Evolutionary conservation across 1,140 invertebrate genomes (phyloP).

Genomic region (Drosophila mayri): DNA sequence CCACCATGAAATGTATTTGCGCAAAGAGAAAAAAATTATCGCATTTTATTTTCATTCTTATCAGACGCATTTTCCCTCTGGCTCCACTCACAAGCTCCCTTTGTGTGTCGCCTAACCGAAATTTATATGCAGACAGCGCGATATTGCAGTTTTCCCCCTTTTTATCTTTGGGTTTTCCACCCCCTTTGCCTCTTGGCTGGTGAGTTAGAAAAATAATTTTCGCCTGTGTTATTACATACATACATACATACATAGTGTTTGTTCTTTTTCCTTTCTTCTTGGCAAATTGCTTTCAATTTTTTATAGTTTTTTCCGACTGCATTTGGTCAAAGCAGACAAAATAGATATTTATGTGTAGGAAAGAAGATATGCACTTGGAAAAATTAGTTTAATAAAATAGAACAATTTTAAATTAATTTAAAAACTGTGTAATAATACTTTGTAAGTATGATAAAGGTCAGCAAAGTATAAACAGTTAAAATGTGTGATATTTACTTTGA

Average conservation of each 20-base stretch:
- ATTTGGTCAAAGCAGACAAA: slow-evolving; percentile 8
- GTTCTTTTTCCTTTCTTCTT: slow-evolving; percentile 28
- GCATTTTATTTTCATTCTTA: slow-evolving; percentile 65
- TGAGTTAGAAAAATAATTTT: slow-evolving; percentile 54
- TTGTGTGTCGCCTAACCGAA: slow-evolving; percentile 40
- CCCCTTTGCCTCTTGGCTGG: background rate
- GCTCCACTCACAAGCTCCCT: slow-evolving; percentile 9
- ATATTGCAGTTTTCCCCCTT: slow-evolving; percentile 45
- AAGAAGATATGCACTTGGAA: background rate
- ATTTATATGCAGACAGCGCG: slow-evolving; percentile 66
- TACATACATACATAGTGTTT: slow-evolving; percentile 17
- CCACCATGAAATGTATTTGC: slow-evolving; percentile 24
- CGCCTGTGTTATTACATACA: slow-evolving; percentile 45
- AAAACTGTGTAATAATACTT: background rate
- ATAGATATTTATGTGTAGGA: slow-evolving; percentile 25
- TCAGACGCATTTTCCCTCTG: slow-evolving; percentile 53
- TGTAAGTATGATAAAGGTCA: background rate
- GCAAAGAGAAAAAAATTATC: slow-evolving; percentile 55
- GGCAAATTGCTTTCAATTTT: slow-evolving; percentile 62
- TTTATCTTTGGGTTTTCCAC: slow-evolving; percentile 3
- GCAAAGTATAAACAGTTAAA: background rate
- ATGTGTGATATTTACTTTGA: too few relatives aligned
- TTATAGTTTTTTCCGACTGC: slow-evolving; percentile 30
- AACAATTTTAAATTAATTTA: too few relatives aligned
- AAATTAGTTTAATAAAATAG: background rate